A percentile compares a stretch with the other conserved stretches of the same genome.
These are phyloP conservation scores for Pavo muticus DNA, from an alignment of 2,113 vertebrate species.

Conservation along the genomic window DNA sequence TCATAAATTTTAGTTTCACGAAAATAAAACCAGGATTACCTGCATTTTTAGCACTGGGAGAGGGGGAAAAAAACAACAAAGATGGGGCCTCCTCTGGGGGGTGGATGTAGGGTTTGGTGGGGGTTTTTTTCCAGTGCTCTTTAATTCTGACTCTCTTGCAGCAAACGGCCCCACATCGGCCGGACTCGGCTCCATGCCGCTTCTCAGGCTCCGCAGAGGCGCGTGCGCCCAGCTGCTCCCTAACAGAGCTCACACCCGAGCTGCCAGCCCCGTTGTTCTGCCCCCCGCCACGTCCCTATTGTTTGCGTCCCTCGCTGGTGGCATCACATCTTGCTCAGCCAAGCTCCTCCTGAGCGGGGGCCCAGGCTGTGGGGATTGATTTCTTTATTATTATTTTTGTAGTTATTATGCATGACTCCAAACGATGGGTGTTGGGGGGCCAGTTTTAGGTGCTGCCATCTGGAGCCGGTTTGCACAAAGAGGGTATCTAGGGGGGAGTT, in stretches of 20 bases:
- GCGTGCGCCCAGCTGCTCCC: neutral
- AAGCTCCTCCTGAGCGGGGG: constrained; percentile 31
- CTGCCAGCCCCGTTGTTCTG: constrained; percentile 59
- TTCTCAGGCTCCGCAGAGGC: constrained; percentile 18
- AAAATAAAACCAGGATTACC: constrained; percentile 46
- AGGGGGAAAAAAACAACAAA: neutral
- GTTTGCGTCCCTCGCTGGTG: constrained; percentile 50
- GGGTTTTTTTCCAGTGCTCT: neutral
- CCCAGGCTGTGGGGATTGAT: constrained; percentile 9
- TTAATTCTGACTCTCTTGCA: neutral
- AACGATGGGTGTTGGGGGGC: neutral
- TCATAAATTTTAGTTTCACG: constrained; percentile 1
- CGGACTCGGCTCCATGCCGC: neutral
- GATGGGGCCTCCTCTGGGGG: neutral
- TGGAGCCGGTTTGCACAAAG: neutral
- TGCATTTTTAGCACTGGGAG: constrained; percentile 29
- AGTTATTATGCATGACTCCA: neutral
- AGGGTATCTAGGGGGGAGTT: neutral
- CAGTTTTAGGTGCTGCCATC: neutral
- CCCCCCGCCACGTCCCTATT: constrained; percentile 57
- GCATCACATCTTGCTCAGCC: constrained; percentile 14
- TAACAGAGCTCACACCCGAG: neutral
- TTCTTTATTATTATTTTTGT: neutral
- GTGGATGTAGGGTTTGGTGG: neutral
- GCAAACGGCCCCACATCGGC: neutral